Evolutionary conservation across 1,140 invertebrate genomes (phyloP).

Genomic region (Megalopta genalis): DNA sequence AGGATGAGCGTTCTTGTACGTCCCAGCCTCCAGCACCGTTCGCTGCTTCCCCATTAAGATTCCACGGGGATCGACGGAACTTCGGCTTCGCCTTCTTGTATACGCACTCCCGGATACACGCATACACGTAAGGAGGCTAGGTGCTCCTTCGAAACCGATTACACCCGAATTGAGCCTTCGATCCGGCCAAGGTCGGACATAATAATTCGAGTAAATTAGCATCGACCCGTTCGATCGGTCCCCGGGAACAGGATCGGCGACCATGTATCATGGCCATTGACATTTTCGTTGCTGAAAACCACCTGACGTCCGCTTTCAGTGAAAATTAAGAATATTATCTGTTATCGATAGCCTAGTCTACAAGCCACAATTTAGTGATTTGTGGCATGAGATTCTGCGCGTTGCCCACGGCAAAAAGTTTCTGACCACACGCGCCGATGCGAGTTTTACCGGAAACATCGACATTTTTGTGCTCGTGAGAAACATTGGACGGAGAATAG

Average conservation of each 20-base stretch:
- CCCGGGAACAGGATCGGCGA: slow-evolving; percentile 7
- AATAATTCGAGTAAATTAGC: slow-evolving; percentile 63
- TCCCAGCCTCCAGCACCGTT: slow-evolving; percentile 37
- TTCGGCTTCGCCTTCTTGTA: slow-evolving; percentile 52
- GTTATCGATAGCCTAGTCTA: no score
- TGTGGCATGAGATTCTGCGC: no score
- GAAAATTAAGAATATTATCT: neutral
- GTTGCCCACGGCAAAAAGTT: no score
- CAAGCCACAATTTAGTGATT: no score
- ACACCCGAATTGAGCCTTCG: slow-evolving; percentile 57
- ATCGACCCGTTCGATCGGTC: slow-evolving; percentile 31
- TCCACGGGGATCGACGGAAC: slow-evolving; percentile 67
- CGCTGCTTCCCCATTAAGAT: slow-evolving; percentile 66
- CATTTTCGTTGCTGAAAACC: slow-evolving; percentile 11
- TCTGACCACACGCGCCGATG: no score
- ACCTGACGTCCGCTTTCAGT: neutral
- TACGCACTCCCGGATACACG: slow-evolving; percentile 32
- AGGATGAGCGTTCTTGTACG: slow-evolving; percentile 64
- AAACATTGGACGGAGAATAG: no score
- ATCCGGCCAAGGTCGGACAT: slow-evolving; percentile 55
- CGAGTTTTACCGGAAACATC: no score
- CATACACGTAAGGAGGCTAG: slow-evolving; percentile 45
- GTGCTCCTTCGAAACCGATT: slow-evolving; percentile 61
- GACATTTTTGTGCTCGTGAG: no score
- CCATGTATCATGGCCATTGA: slow-evolving; percentile 15